These are phyloP conservation scores for Gandaritis pyraliata DNA, from an alignment of 2,888 invertebrate genomes.

Conservation along the genomic window DNA sequence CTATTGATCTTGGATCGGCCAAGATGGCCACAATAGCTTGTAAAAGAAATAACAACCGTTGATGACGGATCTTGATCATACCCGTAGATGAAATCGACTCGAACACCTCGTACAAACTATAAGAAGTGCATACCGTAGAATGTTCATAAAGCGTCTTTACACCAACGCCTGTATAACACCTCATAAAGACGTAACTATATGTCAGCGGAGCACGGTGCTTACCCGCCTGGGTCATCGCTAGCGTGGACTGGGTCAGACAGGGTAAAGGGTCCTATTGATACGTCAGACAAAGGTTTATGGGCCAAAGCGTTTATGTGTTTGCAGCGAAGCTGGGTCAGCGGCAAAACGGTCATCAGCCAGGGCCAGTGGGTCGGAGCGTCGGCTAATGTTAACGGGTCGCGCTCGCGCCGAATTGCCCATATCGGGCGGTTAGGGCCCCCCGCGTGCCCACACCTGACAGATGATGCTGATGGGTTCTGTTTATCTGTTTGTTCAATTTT, in stretches of 20 bases:
- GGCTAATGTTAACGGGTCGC: slow-evolving; percentile 21
- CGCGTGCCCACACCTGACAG: background rate
- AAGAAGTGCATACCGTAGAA: too few relatives aligned
- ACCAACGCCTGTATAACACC: too few relatives aligned
- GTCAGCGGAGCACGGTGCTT: slow-evolving; percentile 10
- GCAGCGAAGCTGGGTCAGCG: slow-evolving; percentile 9
- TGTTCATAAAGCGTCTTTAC: too few relatives aligned
- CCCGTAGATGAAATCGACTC: too few relatives aligned
- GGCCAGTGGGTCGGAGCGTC: background rate
- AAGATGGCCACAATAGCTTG: too few relatives aligned
- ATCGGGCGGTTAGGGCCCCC: slow-evolving; percentile 21
- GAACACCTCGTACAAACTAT: too few relatives aligned
- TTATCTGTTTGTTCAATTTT: background rate
- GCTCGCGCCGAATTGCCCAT: slow-evolving; percentile 26
- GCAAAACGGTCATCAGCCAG: too few relatives aligned
- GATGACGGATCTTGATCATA: too few relatives aligned
- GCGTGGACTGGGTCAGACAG: slow-evolving; percentile 4
- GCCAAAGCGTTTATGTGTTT: slow-evolving; percentile 7
- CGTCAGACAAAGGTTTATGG: slow-evolving; percentile 22
- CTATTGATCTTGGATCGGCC: too few relatives aligned
- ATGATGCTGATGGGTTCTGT: background rate
- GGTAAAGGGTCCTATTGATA: slow-evolving; percentile 6
- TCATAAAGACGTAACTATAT: background rate
- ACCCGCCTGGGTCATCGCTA: slow-evolving; percentile 5
- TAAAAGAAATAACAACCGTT: too few relatives aligned